Evolutionary conservation across 1,140 invertebrate genomes (phyloP), one percentile per base, ranked within the genome.

Genomic region (Ceratina calcarata): DNA sequence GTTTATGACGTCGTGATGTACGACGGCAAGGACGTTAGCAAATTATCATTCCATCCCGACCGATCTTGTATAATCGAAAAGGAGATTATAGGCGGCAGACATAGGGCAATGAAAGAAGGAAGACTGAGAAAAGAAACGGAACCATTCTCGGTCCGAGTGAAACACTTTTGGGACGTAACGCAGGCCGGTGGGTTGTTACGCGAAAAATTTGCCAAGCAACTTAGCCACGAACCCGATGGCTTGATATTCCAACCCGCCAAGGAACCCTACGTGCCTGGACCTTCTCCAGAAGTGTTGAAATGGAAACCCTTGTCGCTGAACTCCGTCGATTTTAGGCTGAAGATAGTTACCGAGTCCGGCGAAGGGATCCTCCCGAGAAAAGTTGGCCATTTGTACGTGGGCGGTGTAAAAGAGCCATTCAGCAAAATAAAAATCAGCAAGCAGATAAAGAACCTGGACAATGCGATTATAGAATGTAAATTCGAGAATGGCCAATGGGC

Each of bases 401-500:
- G 97, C 12, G 95, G 96, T 53, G 85, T 94, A 0, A 91, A 93
- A 6, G 90, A 94, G 15, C 96, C 96, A 0, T 98, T 97, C 89
- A 94, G 91, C 3, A 88, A 90, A 62, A 98, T 99, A 89, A 97
- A 96, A 91, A 93, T 96, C 7, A 95, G 94, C 0, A 98, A 97
- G 91, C 94, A 94, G 0, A 88, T 99, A 0, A 96, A 96, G 82
- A 94, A 97, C 65, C 93, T 98, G 57, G 94, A 99, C 92, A 96
- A 97, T 84, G 99, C 99, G 93, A 99, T 99, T 64, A 96, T 99
- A 57, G 99, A 99, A 93, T 99, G 99, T 92, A 97, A 96, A 87
- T 96, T 93, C 86, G 95, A 96, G 53, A 94, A 95, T 62, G 93
- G 94, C 49, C 91, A 95, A 78, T 99, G 99, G 99, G 94, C 96